A percentile compares a stretch with the other conserved stretches of the same genome.
Evolutionary conservation across 2,888 invertebrate genomes (phyloP).

Genomic region (Deilephila elpenor): DNA sequence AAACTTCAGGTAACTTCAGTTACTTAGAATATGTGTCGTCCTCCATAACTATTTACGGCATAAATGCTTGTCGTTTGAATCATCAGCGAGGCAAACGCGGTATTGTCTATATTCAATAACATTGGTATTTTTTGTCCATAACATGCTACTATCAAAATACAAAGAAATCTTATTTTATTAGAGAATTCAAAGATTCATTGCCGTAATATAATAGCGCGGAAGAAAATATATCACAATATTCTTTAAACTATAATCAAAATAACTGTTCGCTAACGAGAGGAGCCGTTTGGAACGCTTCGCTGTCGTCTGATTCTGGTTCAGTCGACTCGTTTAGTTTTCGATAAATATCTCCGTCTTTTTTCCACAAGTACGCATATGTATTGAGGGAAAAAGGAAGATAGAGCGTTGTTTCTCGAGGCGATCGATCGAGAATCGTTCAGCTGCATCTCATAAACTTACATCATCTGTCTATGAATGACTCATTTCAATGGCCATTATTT

Average conservation of each 20-base stretch:
- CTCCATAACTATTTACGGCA: constrained; percentile 41
- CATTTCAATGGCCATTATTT: constrained; percentile 45
- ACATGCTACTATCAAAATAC: constrained; percentile 38
- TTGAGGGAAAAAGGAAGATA: constrained; percentile 14
- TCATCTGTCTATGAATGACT: constrained; percentile 44
- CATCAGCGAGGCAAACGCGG: not conserved
- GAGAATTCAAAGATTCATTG: constrained; percentile 35
- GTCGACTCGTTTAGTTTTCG: not conserved
- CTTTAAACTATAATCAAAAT: constrained; percentile 32
- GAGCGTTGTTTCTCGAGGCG: not conserved
- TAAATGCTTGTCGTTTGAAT: constrained; percentile 24
- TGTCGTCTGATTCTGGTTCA: constrained; percentile 1
- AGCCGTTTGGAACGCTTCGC: constrained; percentile 39
- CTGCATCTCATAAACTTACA: constrained; percentile 47
- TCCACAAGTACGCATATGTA: not conserved
- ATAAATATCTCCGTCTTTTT: constrained; percentile 2
- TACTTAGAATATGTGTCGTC: constrained; percentile 65
- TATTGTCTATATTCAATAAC: constrained; percentile 26
- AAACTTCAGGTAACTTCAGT: constrained; percentile 66
- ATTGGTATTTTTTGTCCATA: constrained; percentile 32
- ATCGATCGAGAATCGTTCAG: constrained; percentile 31
- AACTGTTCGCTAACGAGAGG: constrained; percentile 54
- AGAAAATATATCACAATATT: constrained; percentile 36
- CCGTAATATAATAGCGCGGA: constrained; percentile 28
- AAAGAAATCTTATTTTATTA: constrained; percentile 42